A percentile compares a stretch with the other conserved stretches of the same genome.
Evolutionary conservation across 2,797 vertebrate genomes (phyloP).

Genomic region (Bufotes viridis): DNA sequence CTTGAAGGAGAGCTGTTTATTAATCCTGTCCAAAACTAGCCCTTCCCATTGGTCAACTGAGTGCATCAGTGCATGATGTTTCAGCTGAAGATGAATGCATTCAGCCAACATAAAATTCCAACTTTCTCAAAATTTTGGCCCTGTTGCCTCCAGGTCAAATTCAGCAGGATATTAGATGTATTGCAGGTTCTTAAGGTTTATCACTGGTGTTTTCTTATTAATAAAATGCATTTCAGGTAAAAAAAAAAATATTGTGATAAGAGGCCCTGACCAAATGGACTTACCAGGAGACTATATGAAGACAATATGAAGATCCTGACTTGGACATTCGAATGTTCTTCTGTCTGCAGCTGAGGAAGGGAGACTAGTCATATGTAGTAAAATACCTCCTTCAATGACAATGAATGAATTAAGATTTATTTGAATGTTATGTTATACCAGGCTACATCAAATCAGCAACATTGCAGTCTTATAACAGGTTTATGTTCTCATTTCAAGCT

Average conservation of each 20-base stretch:
- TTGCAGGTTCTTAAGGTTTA: slow-evolving; percentile 40
- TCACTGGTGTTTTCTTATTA: background rate
- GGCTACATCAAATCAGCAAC: slow-evolving; percentile 3
- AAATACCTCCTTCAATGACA: slow-evolving; percentile 36
- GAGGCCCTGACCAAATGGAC: background rate
- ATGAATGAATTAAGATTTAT: slow-evolving; percentile 44
- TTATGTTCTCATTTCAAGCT: background rate
- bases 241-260: background rate
- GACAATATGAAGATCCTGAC: background rate
- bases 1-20: slow-evolving; percentile 50
- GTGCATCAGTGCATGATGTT: slow-evolving; percentile 3
- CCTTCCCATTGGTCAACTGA: slow-evolving; percentile 16
- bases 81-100: slow-evolving; percentile 17
- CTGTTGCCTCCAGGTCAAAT: background rate
- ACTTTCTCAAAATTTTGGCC: slow-evolving; percentile 9
- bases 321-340: slow-evolving; percentile 36
- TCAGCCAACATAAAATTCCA: slow-evolving; percentile 20
- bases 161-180: slow-evolving; percentile 14
- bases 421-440: slow-evolving; percentile 44
- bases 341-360: background rate
- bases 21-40: background rate
- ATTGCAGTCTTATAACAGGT: slow-evolving; percentile 1
- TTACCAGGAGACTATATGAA: background rate
- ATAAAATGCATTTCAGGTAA: slow-evolving; percentile 8
- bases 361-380: background rate